Base-by-base conservation (phyloP, 2,797 vertebrate species). In the Catharus ustulatus region DNA sequence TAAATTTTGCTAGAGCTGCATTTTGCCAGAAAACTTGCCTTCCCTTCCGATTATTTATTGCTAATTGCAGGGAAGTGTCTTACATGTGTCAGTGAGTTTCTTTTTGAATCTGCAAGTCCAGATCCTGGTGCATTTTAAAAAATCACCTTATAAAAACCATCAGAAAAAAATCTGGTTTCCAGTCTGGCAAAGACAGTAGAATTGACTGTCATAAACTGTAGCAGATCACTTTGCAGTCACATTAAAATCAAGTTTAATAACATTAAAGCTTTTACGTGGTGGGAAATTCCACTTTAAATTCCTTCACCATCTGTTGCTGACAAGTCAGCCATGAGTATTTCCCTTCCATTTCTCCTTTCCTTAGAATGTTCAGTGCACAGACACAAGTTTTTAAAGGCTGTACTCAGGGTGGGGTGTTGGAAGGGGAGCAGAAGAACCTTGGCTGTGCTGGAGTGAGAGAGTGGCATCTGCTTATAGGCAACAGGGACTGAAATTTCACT, bases 231-330 rank as follows among this genome's bases (percentile, higher is more conserved):
- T 71, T 74, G 52, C 63, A 71, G 83, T 79, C 67, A 42, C 74
- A 94, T 48, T 91, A 89, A 91, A 93, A 89, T 91, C 61, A 54
- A 77, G 24, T 63, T 91, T 88, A 94, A 74, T 90, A 73, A 27
- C 73, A 74, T 90, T 91, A 91, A 96, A 88, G 27, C 42, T 71
- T 71, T 38, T 55, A 79, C 2, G 0, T 63, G 80, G 36, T 40
- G 67, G 57, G 80, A 95, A 93, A 91, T 90, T 82, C 74, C 77
- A 52, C n/a, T 88, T 84, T 36, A 84, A 95, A 96, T 90, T 91
- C 77, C 57, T 95, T 89, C 30, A 48, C 67, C 80, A 82, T 94
- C 83, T 94, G 91, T 51, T 82, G 67, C 83, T 77, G 77, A 55
- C 59, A 92, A 84, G 68, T 68, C 66, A 78, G 11, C 11, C 5